Conservation (phyloP, 2,888 invertebrate genomes). For the Cryptophagus acutangulus region DNA sequence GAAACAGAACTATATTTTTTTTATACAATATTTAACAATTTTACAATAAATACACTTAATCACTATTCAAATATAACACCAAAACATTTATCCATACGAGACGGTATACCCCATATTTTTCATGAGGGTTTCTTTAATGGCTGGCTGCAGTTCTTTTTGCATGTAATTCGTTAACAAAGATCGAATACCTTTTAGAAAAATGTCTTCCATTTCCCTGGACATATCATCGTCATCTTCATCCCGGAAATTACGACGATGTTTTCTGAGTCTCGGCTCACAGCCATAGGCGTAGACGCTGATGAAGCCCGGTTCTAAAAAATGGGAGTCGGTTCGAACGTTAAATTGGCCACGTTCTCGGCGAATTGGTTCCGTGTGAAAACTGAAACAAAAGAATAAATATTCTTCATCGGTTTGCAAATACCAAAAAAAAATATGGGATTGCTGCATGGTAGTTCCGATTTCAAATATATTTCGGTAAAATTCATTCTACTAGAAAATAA, state of each 20-base stretch:
- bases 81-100: slow-evolving; percentile 64
- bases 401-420: neutral
- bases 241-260: slow-evolving; percentile 36
- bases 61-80: too few relatives aligned
- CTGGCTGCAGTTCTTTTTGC: slow-evolving; percentile 78
- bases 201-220: slow-evolving; percentile 77
- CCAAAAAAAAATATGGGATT: too few relatives aligned
- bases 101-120: slow-evolving; percentile 82
- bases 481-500: too few relatives aligned
- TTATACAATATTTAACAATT: too few relatives aligned
- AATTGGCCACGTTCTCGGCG: slow-evolving; percentile 65
- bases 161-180: slow-evolving; percentile 76
- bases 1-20: too few relatives aligned
- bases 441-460: too few relatives aligned
- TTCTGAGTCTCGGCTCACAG: slow-evolving; percentile 54
- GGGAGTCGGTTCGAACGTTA: slow-evolving; percentile 73
- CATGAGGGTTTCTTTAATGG: slow-evolving; percentile 82
- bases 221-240: slow-evolving; percentile 58
- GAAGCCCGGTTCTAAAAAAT: slow-evolving; percentile 79
- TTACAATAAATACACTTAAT: slow-evolving; percentile 1
- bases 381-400: slow-evolving; percentile 22
- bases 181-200: slow-evolving; percentile 75
- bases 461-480: too few relatives aligned
- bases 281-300: slow-evolving; percentile 82
- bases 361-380: slow-evolving; percentile 66